Conservation (phyloP, 2,888 invertebrate genomes). For the Panopea generosa region DNA sequence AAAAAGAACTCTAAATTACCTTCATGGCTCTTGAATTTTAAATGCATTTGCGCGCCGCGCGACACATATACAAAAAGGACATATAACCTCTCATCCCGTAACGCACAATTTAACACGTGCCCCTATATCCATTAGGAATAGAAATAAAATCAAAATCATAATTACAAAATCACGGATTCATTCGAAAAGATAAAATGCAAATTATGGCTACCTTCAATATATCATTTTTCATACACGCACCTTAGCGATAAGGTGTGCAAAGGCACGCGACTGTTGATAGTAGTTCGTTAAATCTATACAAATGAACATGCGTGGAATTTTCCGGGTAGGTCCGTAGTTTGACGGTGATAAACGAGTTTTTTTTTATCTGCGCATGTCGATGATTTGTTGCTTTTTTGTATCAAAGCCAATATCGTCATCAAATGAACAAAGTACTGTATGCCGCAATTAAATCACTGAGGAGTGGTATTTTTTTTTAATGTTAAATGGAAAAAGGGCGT, state of each 20-base stretch:
- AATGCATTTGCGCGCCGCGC: too few relatives aligned
- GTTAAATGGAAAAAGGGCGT: too few relatives aligned
- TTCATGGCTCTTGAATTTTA: too few relatives aligned
- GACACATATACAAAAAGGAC: too few relatives aligned
- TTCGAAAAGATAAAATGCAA: conserved; percentile 15
- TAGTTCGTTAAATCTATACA: conserved; percentile 8
- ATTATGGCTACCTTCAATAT: conserved; percentile 1
- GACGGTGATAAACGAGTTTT: conserved; percentile 30
- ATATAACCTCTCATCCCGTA: background rate
- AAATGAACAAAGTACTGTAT: too few relatives aligned
- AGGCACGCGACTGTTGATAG: conserved; percentile 14
- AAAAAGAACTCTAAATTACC: too few relatives aligned
- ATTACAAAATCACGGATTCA: conserved; percentile 27
- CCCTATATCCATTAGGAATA: conserved; percentile 5
- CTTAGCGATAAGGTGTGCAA: background rate
- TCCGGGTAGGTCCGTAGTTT: conserved; percentile 23
- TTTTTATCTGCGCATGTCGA: background rate
- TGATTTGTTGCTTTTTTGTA: background rate
- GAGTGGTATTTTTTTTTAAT: too few relatives aligned
- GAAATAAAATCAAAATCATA: conserved; percentile 23
- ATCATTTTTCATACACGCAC: conserved; percentile 6
- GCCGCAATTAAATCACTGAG: too few relatives aligned
- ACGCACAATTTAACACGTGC: conserved; percentile 4
- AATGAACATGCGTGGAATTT: conserved; percentile 28
- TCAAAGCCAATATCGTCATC: background rate